A percentile compares a stretch with the other conserved stretches of the same genome.
phyloP scores from a whole-genome alignment of 2,888 invertebrate species.

The Rotaria sp. region DNA sequence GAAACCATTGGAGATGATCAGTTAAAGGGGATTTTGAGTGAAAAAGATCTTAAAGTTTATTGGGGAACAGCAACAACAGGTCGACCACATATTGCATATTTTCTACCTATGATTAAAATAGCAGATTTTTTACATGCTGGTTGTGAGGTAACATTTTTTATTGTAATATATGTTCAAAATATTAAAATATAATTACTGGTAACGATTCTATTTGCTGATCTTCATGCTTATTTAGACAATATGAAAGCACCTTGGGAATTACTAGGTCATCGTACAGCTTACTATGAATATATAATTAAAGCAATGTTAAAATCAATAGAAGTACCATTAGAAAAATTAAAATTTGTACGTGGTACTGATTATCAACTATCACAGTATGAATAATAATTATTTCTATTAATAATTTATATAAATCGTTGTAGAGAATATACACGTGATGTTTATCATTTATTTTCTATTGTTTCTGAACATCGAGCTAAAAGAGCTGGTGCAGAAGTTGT shows the following conservation, averaged over 20 bases:
- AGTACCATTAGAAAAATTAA: conserved; percentile 85
- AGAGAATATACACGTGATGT: conserved; percentile 89
- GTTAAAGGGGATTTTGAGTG: conserved; percentile 69
- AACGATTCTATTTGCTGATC: conserved; percentile 90
- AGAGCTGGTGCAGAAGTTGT: conserved; percentile 99
- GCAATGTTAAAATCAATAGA: conserved; percentile 84
- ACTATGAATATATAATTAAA: conserved; percentile 88
- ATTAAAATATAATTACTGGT: conserved; percentile 58
- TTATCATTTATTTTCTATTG: conserved; percentile 77
- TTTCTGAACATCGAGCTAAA: conserved; percentile 94
- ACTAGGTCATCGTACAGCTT: conserved; percentile 76
- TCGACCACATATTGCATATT: conserved; percentile 96
- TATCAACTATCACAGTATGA: conserved; percentile 67
- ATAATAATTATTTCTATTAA: too few relatives aligned
- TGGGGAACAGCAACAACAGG: conserved; percentile 99
- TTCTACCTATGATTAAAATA: conserved; percentile 96
- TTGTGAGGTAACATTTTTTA: conserved; percentile 66
- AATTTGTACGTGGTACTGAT: conserved; percentile 86
- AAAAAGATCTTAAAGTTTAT: conserved; percentile 82
- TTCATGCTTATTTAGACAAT: conserved; percentile 96
- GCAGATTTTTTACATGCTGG: conserved; percentile 87
- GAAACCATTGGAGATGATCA: conserved; percentile 46
- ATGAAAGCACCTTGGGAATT: conserved; percentile 98
- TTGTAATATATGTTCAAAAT: background rate
- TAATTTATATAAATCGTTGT: too few relatives aligned